Base-by-base conservation (phyloP, 1,140 invertebrate genomes). In the Pachyrhynchus sulphureomaculatus region DNA sequence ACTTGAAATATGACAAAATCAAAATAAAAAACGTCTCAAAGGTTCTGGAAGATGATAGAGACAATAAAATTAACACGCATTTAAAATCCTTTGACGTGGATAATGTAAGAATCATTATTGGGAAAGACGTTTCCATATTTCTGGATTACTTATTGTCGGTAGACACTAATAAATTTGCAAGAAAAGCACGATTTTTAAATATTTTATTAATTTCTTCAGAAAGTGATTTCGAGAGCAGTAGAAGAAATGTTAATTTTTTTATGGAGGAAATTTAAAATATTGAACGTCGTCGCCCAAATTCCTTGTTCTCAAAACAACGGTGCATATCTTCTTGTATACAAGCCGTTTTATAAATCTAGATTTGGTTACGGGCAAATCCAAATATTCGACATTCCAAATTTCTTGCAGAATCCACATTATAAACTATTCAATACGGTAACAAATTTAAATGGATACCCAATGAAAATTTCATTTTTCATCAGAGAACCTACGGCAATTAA, bases 391-490 rank as follows among this genome's bases (percentile, higher is more conserved):
- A 8, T 49, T 23, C 3, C 17, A 13, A 20, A 49, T 21, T 3
- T 49, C 13, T 20, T 49, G 47, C 15, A 49, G 1, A n/a, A n/a
- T n/a, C 4, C 32, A 9, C 24, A 13, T 1, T 8, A 15, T 6
- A 4, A 17, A 2, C 2, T 49, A 26, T 4, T 26, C 3, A 26
- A 26, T 26, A 8, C 3, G 3, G 24, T 26, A 26, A 33, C 13
- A 20, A 15, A 58, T 10, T 15, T 64, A 20, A 56, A 64, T 33
- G 53, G 44, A 9, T 64, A 52, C 42, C 53, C 53, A 13, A 21
- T 64, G 32, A 42, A 17, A 13, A 4, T 64, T 5, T 51, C 53
- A 10, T 8, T 51, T n/a, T 58, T 64, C 24, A 34, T 39, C 23
- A 12, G 61, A 10, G 45, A 42, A n/a, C 61, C 61, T 10, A 42